Percentiles rank a stretch among this genome's conserved stretches.
Conservation (phyloP, 2,113 vertebrate species). For the Rhea pennata region DNA sequence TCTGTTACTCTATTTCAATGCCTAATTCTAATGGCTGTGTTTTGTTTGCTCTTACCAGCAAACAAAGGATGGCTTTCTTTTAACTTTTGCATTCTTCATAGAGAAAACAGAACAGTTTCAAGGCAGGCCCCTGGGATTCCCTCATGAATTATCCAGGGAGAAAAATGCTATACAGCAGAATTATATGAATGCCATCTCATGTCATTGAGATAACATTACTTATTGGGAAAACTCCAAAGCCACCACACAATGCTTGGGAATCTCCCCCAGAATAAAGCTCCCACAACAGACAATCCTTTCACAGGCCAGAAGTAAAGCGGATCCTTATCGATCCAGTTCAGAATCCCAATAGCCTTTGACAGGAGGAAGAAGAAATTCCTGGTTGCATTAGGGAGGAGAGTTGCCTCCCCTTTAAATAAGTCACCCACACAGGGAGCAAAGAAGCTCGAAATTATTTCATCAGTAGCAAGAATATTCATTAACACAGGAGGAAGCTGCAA, state of each 20-base stretch:
- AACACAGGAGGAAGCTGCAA: constrained; percentile 16
- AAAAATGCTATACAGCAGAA: neutral
- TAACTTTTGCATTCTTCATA: constrained; percentile 1
- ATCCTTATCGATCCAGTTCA: neutral
- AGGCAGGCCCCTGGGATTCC: neutral
- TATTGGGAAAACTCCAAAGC: neutral
- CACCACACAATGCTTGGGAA: neutral
- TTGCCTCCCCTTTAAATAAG: neutral
- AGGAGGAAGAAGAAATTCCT: neutral
- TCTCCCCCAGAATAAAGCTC: neutral
- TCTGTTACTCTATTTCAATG: neutral
- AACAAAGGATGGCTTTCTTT: constrained; percentile 16
- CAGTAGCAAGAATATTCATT: constrained; percentile 1
- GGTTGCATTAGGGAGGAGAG: neutral
- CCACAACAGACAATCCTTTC: neutral
- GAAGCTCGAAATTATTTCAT: constrained; percentile 33
- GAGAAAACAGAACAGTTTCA: neutral
- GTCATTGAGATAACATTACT: neutral
- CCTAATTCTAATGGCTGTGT: constrained; percentile 17
- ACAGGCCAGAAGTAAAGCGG: neutral
- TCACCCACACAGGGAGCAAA: neutral
- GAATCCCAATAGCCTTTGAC: neutral
- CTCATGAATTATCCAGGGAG: neutral
- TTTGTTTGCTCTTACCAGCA: constrained; percentile 41
- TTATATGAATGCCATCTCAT: neutral